Conservation (phyloP, 2,113 vertebrate species). For the Psephotus haematonotus region DNA sequence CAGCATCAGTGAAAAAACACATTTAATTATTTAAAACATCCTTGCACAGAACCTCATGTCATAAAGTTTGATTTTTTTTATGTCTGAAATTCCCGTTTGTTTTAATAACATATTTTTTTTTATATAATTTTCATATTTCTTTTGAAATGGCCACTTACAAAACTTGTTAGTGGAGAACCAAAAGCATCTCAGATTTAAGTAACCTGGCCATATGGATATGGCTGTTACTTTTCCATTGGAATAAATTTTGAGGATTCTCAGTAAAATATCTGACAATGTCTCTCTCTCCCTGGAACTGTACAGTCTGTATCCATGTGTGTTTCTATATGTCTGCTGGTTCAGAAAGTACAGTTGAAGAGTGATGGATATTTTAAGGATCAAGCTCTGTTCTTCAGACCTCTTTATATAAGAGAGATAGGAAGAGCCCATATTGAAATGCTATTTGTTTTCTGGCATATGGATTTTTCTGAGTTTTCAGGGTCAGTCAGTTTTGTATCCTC, state of each 20-base stretch:
- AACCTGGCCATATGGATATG: neutral
- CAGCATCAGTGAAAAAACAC: neutral
- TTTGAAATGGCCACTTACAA: neutral
- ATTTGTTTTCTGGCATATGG: neutral
- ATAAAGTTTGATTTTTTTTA: neutral
- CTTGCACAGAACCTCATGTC: neutral
- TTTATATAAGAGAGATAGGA: neutral
- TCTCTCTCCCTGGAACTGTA: neutral
- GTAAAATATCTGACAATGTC: neutral
- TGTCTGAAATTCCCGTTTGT: neutral
- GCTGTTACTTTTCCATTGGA: neutral
- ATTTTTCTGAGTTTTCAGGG: neutral
- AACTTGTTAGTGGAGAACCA: neutral
- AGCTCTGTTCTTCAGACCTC: neutral
- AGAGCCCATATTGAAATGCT: neutral
- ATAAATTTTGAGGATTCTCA: neutral
- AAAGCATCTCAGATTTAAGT: neutral
- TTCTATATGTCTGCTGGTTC: neutral
- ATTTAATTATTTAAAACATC: neutral
- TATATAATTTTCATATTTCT: neutral
- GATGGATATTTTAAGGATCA: conserved; percentile 10
- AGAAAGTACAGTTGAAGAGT: neutral
- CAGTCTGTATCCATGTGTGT: conserved; percentile 4
- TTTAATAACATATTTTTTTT: neutral
- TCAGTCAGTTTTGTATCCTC: neutral